Evolutionary conservation across 1,140 invertebrate species (phyloP).

Genomic region (Pemphigus obesinymphae): DNA sequence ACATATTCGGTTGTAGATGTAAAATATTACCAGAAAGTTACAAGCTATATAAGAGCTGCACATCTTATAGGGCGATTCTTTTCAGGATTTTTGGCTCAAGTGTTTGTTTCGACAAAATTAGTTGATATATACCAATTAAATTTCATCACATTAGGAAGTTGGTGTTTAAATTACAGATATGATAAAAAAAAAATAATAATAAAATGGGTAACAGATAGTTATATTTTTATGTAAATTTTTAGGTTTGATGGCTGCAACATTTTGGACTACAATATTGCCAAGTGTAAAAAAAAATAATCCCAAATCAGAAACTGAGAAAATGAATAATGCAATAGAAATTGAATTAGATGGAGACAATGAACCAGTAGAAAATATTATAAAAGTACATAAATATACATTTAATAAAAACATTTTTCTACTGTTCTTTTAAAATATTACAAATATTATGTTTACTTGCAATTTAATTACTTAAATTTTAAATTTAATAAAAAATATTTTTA

Average conservation of each 20-base stretch:
- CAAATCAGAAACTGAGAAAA: not conserved
- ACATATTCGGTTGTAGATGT: slow-evolving; percentile 83
- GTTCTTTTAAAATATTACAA: too few relatives aligned
- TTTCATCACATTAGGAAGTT: slow-evolving; percentile 28
- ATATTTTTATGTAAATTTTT: not conserved
- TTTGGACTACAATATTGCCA: slow-evolving; percentile 4
- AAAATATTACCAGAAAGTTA: slow-evolving; percentile 69
- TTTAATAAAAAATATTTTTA: not conserved
- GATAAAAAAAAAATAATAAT: not conserved
- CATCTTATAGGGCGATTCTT: slow-evolving; percentile 65
- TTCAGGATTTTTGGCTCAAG: slow-evolving; percentile 41
- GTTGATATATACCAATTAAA: slow-evolving; percentile 24
- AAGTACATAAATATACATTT: not conserved
- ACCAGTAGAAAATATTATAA: not conserved
- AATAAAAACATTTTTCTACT: not conserved
- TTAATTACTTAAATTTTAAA: not conserved
- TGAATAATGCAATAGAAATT: not conserved
- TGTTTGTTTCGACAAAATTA: slow-evolving; percentile 47
- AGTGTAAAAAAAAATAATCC: not conserved
- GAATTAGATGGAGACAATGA: not conserved
- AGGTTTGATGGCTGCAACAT: not conserved
- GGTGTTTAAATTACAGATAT: not conserved
- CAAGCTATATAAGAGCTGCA: slow-evolving; percentile 69
- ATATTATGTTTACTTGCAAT: not conserved
- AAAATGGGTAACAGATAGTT: not conserved